Evolutionary conservation across 2,113 vertebrate genomes (phyloP).

Genomic region (Lathamus discolor): DNA sequence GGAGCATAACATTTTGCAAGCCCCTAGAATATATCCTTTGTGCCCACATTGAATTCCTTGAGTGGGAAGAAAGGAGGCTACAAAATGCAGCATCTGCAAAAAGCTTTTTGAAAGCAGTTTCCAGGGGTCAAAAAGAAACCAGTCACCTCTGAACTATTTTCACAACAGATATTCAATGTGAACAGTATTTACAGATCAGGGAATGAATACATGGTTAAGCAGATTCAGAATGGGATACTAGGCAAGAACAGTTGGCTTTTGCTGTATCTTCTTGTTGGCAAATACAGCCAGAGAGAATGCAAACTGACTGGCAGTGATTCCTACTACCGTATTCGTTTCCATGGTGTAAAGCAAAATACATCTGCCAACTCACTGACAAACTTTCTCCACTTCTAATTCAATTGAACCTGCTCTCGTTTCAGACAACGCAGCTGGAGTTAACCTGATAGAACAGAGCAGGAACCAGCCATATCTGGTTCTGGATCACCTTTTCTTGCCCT

Average conservation of each 20-base stretch:
- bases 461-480: constrained; percentile 33
- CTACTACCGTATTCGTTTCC: constrained; percentile 19
- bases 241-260: constrained; percentile 11
- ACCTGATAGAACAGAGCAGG: constrained; percentile 1
- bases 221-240: not conserved
- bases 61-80: not conserved
- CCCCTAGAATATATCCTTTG: not conserved
- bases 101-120: not conserved
- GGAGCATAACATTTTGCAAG: not conserved
- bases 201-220: not conserved
- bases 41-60: not conserved
- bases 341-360: constrained; percentile 30
- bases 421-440: constrained; percentile 17
- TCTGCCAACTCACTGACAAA: constrained; percentile 35
- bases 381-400: constrained; percentile 36
- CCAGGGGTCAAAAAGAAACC: constrained; percentile 12
- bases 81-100: constrained; percentile 10
- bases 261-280: not conserved
- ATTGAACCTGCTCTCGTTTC: constrained; percentile 1
- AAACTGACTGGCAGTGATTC: not conserved
- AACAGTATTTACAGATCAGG: not conserved
- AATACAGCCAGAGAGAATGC: not conserved
- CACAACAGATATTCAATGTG: not conserved
- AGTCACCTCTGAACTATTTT: constrained; percentile 7
- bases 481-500: constrained; percentile 43